Evolutionary conservation across 2,113 vertebrate species (phyloP), one percentile per base, ranked within the genome.

Genomic region (Seriola dumerili): DNA sequence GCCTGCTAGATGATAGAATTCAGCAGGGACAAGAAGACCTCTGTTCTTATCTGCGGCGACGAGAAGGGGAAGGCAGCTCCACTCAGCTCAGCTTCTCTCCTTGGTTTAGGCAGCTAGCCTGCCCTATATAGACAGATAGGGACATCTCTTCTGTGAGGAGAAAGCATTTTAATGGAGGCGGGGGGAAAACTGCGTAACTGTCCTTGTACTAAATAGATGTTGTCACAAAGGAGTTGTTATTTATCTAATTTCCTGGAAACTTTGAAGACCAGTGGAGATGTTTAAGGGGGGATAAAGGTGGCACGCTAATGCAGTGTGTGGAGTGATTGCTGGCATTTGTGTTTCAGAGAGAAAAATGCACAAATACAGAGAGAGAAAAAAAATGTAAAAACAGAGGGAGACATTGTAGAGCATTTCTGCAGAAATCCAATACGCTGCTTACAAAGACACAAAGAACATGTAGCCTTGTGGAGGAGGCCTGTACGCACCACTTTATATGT

Each of bases 21-120:
- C 93, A 94, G 85, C 73, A 36, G 91, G 93, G 93, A 96, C 95
- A 95, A 96, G 94, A 93, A 92, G 93, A 91, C 92, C 94, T 94
- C 94, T 96, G 95, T 96, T 94, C 93, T 92, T 90, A 91, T 94
- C 92, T 90, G 88, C 38, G 17, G 66, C 64, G 67, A 76, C 32
- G 78, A 84, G 81, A 85, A 89, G 64, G 69, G 78, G 81, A 84
- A 84, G 86, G 85, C 77, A 58, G 72, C 88, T 77, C 67, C 4
- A 62, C 61, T 70, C 83, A 5, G 59, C 82, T 87, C 78, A 67
- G 63, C 80, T 71, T 67, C 87, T 73, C 82, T 55, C 61, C 73
- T 64, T 38, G 74, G 71, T 74, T 87, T 67, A 75, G 81, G 84
- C 84, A 69, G 75, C 73, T 58, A 76, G 75, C 71, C 68, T 91